Conservation (phyloP, 2,113 vertebrate genomes). For the Corvus moneduloides region DNA sequence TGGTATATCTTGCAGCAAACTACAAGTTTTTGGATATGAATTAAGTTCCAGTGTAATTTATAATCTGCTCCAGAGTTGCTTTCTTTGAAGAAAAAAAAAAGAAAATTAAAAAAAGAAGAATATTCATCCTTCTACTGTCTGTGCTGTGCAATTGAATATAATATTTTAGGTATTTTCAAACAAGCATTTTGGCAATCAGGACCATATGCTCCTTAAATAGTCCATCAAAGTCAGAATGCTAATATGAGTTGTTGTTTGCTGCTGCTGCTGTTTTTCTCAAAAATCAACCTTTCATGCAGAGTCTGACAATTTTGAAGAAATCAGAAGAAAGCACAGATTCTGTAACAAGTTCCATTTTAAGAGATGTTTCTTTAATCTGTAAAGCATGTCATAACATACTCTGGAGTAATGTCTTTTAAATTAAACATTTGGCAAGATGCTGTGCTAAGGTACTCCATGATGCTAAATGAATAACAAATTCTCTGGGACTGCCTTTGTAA, state of each 20-base stretch:
- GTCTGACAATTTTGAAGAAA: not conserved
- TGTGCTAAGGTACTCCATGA: not conserved
- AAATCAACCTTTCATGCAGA: constrained; percentile 7
- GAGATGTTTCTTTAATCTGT: not conserved
- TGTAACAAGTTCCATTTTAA: not conserved
- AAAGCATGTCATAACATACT: not conserved
- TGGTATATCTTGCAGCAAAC: not conserved
- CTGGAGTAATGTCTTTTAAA: not conserved
- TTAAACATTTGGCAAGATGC: not conserved
- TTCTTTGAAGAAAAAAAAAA: not conserved
- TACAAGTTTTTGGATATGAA: not conserved
- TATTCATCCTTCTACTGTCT: not conserved
- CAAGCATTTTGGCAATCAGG: not conserved
- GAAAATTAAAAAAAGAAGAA: not conserved
- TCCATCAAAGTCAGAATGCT: constrained; percentile 15
- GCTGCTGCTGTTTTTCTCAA: not conserved
- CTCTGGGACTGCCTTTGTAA: not conserved
- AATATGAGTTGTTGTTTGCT: not conserved
- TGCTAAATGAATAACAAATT: not conserved
- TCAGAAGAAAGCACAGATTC: not conserved
- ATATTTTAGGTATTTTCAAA: constrained; percentile 16
- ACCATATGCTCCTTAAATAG: constrained; percentile 1
- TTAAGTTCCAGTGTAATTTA: not conserved
- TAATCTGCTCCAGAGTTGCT: not conserved
- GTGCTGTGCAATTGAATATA: not conserved